Conservation (phyloP, 2,797 vertebrate species). For the Melanotaenia parkinsoni region DNA sequence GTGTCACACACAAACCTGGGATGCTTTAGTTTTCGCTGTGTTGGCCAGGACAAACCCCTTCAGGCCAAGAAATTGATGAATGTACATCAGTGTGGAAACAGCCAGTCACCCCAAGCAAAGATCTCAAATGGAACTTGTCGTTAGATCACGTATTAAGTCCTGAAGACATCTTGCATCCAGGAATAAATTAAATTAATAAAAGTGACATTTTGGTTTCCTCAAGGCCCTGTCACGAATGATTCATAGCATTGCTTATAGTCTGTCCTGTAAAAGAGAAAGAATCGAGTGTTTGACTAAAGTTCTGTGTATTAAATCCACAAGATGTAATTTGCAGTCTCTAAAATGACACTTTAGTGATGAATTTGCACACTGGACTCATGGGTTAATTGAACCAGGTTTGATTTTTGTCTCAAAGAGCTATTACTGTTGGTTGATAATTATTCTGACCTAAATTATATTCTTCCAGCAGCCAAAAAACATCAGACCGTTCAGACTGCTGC, state of each 20-base stretch:
- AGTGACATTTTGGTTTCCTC: constrained; percentile 42
- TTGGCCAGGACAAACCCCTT: too few species aligned
- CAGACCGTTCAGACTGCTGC: not conserved
- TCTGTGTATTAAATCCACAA: not conserved
- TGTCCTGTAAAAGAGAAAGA: constrained; percentile 24
- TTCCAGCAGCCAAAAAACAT: not conserved
- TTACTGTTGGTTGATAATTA: not conserved
- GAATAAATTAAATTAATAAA: constrained; percentile 42
- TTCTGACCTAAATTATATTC: constrained; percentile 8
- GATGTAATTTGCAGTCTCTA: constrained; percentile 14
- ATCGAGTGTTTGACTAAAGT: constrained; percentile 34
- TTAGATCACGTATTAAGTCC: constrained; percentile 23
- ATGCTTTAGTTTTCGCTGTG: not conserved
- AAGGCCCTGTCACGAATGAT: constrained; percentile 44
- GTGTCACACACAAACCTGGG: not conserved
- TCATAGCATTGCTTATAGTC: constrained; percentile 42
- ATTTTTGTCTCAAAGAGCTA: not conserved
- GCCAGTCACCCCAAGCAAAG: constrained; percentile 16
- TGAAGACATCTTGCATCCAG: constrained; percentile 29
- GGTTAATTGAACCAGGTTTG: constrained; percentile 6
- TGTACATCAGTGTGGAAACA: not conserved
- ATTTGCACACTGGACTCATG: not conserved
- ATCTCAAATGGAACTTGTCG: constrained; percentile 31
- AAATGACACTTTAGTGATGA: not conserved
- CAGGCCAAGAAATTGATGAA: not conserved